phyloP scores from a whole-genome alignment of 2,888 invertebrate genomes.

The Rhorus exstirpatorius region DNA sequence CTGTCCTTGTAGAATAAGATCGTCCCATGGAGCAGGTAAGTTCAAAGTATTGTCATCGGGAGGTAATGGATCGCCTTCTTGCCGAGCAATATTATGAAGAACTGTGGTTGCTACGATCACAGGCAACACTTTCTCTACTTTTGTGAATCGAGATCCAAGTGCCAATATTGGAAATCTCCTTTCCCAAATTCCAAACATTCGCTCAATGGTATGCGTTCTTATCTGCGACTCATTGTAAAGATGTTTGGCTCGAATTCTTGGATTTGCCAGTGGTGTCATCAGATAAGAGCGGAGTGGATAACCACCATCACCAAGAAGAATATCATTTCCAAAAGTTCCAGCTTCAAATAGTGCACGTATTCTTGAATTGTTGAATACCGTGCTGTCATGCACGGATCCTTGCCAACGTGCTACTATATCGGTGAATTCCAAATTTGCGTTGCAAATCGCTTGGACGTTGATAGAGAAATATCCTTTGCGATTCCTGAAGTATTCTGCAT shows the following conservation, averaged over 20 bases:
- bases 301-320: conserved; percentile 80
- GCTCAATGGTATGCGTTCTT: conserved; percentile 78
- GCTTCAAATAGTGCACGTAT: conserved; percentile 73
- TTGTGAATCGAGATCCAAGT: conserved; percentile 59
- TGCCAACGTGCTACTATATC: conserved; percentile 74
- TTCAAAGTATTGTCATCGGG: background rate
- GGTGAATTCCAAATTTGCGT: conserved; percentile 68
- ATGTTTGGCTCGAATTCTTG: conserved; percentile 72
- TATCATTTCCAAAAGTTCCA: conserved; percentile 69
- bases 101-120: conserved; percentile 77
- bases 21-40: background rate
- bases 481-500: conserved; percentile 73
- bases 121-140: conserved; percentile 68
- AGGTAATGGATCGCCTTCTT: background rate
- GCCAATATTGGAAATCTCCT: conserved; percentile 70
- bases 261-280: conserved; percentile 75
- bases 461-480: conserved; percentile 72
- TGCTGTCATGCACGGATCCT: conserved; percentile 77
- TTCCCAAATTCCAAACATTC: conserved; percentile 78
- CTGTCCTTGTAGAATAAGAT: background rate
- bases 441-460: conserved; percentile 72
- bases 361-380: conserved; percentile 78
- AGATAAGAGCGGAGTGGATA: conserved; percentile 76
- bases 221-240: conserved; percentile 79
- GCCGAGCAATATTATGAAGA: conserved; percentile 74